A percentile compares a stretch with the other conserved stretches of the same genome.
These are phyloP conservation scores for Leuciscus idus DNA, from an alignment of 2,113 vertebrate genomes.

Conservation along the genomic window DNA sequence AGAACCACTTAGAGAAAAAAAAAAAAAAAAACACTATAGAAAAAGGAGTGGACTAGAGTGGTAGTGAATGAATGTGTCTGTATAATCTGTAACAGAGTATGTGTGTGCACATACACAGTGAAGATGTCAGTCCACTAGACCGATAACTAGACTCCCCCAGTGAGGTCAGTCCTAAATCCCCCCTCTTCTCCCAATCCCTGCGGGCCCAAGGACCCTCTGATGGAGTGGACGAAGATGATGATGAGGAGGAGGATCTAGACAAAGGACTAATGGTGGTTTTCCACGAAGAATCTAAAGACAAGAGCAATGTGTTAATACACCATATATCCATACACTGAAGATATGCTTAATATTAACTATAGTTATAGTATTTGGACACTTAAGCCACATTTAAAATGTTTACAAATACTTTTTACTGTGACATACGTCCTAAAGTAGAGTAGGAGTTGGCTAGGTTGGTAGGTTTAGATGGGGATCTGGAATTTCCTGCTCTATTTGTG, in stretches of 20 bases:
- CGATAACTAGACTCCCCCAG: constrained; percentile 81
- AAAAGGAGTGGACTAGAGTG: background rate
- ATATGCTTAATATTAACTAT: background rate
- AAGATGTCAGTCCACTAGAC: constrained; percentile 72
- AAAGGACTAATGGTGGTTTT: constrained; percentile 78
- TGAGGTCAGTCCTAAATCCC: constrained; percentile 73
- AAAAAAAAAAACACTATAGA: background rate
- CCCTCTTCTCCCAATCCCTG: constrained; percentile 82
- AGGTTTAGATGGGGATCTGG: constrained; percentile 75
- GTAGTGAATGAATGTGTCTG: background rate
- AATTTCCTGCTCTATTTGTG: constrained; percentile 81
- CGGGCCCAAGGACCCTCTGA: constrained; percentile 79
- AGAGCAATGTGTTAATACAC: constrained; percentile 60
- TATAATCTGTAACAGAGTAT: background rate
- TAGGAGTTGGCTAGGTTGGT: constrained; percentile 72
- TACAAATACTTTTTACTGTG: constrained; percentile 74
- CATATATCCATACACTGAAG: background rate
- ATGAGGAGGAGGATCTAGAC: constrained; percentile 81
- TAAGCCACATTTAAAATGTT: background rate
- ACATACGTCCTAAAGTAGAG: constrained; percentile 76
- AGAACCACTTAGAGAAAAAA: background rate
- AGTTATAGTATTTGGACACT: background rate
- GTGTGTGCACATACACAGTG: constrained; percentile 79
- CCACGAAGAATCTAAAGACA: constrained; percentile 83
- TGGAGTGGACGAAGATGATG: constrained; percentile 64